Base-by-base conservation (phyloP, 2,797 vertebrate species). In the Liasis olivaceus region DNA sequence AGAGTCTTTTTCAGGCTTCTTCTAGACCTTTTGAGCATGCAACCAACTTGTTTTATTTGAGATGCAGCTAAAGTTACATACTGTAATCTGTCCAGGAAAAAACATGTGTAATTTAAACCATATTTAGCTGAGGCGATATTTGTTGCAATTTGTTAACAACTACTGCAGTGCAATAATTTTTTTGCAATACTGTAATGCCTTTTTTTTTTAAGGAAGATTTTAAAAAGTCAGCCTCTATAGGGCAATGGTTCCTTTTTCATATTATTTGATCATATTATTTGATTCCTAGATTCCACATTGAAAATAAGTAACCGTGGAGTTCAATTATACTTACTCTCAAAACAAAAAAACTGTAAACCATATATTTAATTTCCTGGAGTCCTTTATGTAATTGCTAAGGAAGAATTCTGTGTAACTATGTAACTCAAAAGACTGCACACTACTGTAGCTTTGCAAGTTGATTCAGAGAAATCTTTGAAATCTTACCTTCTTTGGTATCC, bases 1-100 rank as follows among this genome's bases (percentile, higher is more conserved):
- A 96, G 97, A 96, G 87, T 88, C 84, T 95, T 95, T 96, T 97
- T 97, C 97, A 96, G 93, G 95, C 97, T 93, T 90, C 93, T 47
- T 93, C 96, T 96, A 96, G 96, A 93, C 69, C 92, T 93, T 93
- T 95, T 92, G 94, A 89, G 96, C 96, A 93, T 4, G 47, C 95
- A 95, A 95, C 96, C 94, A 93, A 94, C 91, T 93, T 92, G 81
- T 94, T 95, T 89, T 92, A 85, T 95, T 96, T 89, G 91, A 63
- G 92, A 11, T 92, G 56, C 93, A 96, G 91, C 94, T 89, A 92
- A 94, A 91, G 92, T 96, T 95, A 96, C 96, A 94, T 88, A 88
- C 42, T 81, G 72, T 22, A 47, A 93, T 95, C 90, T 96, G 93
- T 95, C 95, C 91, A 91, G 94, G 95, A 92, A 89, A 95, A 72